These are phyloP conservation scores for Danio choprae DNA, from an alignment of 2,797 vertebrate genomes.

Conservation along the genomic window DNA sequence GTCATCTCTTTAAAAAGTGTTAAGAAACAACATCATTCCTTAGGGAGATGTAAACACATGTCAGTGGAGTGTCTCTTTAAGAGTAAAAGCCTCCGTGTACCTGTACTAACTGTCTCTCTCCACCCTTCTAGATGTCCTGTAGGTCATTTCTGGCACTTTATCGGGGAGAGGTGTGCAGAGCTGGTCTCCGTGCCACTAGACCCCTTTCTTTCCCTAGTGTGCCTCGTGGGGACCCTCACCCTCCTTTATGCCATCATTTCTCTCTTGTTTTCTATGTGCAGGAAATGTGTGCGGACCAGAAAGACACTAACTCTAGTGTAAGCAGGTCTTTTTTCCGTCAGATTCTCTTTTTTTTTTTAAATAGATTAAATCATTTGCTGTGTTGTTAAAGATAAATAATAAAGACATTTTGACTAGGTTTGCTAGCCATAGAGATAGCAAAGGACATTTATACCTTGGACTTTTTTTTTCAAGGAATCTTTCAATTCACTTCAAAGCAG, in stretches of 20 bases:
- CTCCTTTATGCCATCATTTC: constrained; percentile 70
- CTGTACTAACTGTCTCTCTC: constrained; percentile 60
- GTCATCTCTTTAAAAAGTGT: not conserved
- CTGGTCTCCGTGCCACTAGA: constrained; percentile 70
- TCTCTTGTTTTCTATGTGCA: constrained; percentile 73
- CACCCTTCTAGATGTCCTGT: constrained; percentile 74
- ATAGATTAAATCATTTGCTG: constrained; percentile 8
- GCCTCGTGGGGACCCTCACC: constrained; percentile 67
- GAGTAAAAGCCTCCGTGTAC: constrained; percentile 10
- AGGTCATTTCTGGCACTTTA: constrained; percentile 70
- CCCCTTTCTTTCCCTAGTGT: constrained; percentile 70
- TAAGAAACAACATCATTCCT: not conserved
- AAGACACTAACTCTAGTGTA: constrained; percentile 70
- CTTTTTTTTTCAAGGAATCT: too few relatives aligned
- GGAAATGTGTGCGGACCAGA: constrained; percentile 74
- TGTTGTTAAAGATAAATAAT: not conserved
- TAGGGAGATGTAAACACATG: constrained; percentile 8
- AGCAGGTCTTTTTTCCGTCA: constrained; percentile 66
- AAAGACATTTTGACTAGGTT: not conserved
- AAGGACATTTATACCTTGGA: too few relatives aligned
- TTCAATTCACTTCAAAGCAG: too few relatives aligned
- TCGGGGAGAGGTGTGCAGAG: constrained; percentile 73
- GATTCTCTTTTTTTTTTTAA: constrained; percentile 30
- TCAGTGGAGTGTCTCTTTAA: not conserved
- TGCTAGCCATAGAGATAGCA: too few relatives aligned